Evolutionary conservation across 1,140 invertebrate genomes (phyloP).

Genomic region (Epicauta chinensis): DNA sequence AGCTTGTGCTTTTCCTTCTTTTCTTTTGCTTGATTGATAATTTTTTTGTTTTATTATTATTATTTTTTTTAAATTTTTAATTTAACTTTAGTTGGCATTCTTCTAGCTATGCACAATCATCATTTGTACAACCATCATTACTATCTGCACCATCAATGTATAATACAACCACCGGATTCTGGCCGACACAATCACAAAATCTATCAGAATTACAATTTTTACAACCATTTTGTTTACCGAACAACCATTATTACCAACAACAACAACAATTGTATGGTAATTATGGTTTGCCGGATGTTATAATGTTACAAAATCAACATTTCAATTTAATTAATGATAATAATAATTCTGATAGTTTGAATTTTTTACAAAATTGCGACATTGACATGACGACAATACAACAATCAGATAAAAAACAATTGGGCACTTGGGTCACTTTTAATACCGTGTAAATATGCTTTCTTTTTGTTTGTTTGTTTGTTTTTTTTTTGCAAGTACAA

Average conservation of each 20-base stretch:
- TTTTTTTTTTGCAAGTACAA: conserved; percentile 18
- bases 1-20: neutral
- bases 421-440: conserved; percentile 33
- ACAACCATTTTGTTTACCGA: conserved; percentile 33
- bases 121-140: too few relatives aligned
- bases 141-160: conserved; percentile 23
- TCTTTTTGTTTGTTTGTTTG: conserved; percentile 34
- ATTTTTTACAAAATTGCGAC: too few relatives aligned
- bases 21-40: too few relatives aligned
- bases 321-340: neutral
- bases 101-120: too few relatives aligned
- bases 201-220: conserved; percentile 2
- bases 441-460: conserved; percentile 40
- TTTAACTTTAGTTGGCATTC: too few relatives aligned
- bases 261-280: neutral
- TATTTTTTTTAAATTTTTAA: neutral
- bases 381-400: conserved; percentile 2
- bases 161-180: conserved; percentile 20
- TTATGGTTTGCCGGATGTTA: conserved; percentile 29
- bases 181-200: conserved; percentile 3
- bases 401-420: neutral
- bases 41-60: conserved; percentile 4
- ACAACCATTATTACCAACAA: conserved; percentile 7
- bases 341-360: conserved; percentile 12
- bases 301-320: conserved; percentile 30